These are phyloP conservation scores for Liasis olivaceus DNA, from an alignment of 2,797 vertebrate species.

Conservation along the genomic window DNA sequence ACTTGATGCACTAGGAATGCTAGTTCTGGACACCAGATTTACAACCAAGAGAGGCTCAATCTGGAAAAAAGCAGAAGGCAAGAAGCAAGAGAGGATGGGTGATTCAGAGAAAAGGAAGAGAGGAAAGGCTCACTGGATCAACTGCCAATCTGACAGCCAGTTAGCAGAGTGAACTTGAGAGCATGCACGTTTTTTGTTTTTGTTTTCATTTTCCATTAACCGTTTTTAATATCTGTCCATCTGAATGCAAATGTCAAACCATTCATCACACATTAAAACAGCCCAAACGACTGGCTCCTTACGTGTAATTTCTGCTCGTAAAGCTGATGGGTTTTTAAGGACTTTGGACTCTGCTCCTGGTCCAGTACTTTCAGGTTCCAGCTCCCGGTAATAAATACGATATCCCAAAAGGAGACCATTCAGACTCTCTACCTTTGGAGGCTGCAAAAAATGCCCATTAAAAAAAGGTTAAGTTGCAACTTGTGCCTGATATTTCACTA, in stretches of 20 bases:
- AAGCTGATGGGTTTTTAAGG: conserved; percentile 73
- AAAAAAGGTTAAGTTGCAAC: not conserved
- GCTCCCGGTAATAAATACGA: conserved; percentile 91
- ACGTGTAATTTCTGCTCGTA: conserved; percentile 81
- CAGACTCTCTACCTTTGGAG: conserved; percentile 80
- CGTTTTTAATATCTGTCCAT: conserved; percentile 13
- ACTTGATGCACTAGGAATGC: conserved; percentile 10
- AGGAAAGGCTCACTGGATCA: not conserved
- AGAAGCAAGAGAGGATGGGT: not conserved
- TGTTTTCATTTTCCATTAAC: not conserved
- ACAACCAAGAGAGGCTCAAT: conserved; percentile 2
- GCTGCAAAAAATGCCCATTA: conserved; percentile 73
- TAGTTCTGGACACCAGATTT: conserved; percentile 35
- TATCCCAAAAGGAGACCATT: conserved; percentile 91
- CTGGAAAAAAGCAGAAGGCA: conserved; percentile 24
- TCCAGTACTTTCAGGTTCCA: conserved; percentile 72
- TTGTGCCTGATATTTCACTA: not conserved
- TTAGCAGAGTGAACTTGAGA: not conserved
- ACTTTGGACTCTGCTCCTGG: conserved; percentile 68
- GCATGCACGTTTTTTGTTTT: not conserved
- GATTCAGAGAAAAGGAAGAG: not conserved
- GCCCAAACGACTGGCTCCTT: conserved; percentile 37
- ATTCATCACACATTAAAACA: not conserved
- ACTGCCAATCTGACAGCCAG: not conserved
- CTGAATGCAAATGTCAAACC: conserved; percentile 12